Percentiles rank a stretch among this genome's conserved stretches.
phyloP scores from a whole-genome alignment of 2,797 vertebrate genomes.

The Etheostoma perlongum region DNA sequence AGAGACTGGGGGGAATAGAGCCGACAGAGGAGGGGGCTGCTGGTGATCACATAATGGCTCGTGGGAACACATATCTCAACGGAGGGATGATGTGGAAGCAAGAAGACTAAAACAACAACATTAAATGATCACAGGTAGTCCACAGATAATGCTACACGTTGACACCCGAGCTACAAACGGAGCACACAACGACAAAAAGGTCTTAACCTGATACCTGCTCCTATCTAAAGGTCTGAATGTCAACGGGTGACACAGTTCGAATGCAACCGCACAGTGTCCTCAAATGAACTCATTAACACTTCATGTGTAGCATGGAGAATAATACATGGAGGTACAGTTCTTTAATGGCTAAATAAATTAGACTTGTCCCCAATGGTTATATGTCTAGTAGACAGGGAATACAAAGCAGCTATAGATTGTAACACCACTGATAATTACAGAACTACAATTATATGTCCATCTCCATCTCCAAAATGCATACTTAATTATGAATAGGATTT shows the following conservation, averaged over 20 bases:
- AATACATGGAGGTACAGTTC: not conserved
- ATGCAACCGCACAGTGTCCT: slow-evolving; percentile 13
- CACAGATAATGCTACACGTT: slow-evolving; percentile 11
- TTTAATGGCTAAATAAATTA: slow-evolving; percentile 55
- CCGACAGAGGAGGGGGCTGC: slow-evolving; percentile 9
- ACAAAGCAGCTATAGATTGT: slow-evolving; percentile 21
- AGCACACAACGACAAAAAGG: not conserved
- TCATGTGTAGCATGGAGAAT: not conserved
- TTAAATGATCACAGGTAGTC: slow-evolving; percentile 5
- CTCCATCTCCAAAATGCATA: slow-evolving; percentile 21
- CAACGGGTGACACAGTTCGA: slow-evolving; percentile 4
- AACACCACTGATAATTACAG: slow-evolving; percentile 4
- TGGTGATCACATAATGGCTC: slow-evolving; percentile 38
- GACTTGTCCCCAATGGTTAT: slow-evolving; percentile 7
- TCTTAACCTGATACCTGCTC: slow-evolving; percentile 22
- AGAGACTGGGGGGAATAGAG: not conserved
- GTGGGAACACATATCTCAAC: slow-evolving; percentile 39
- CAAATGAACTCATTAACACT: not conserved
- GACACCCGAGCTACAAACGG: not conserved
- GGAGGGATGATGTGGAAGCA: slow-evolving; percentile 25
- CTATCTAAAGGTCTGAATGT: not conserved
- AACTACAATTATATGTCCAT: slow-evolving; percentile 19
- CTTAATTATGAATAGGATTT: slow-evolving; percentile 7
- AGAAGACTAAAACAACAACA: slow-evolving; percentile 32
- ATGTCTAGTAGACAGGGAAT: slow-evolving; percentile 14